Percentiles rank a stretch among this genome's conserved stretches.
Conservation (phyloP, 2,113 vertebrate species). For the Canis aureus region DNA sequence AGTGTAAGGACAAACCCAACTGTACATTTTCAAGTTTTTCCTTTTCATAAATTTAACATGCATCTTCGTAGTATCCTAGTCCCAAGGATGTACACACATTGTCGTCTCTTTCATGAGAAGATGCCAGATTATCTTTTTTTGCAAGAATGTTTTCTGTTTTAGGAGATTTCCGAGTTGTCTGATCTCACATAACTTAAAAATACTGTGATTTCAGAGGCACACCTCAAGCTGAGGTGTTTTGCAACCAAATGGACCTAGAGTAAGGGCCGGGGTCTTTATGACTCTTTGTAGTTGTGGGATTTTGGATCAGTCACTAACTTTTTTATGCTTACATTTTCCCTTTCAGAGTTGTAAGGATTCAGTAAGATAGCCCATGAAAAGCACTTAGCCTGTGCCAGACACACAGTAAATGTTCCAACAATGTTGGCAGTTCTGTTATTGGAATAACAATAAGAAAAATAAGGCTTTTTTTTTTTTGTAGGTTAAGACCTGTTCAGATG, state of each 20-base stretch:
- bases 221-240: background rate
- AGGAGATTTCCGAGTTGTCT: background rate
- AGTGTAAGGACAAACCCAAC: background rate
- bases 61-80: background rate
- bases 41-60: background rate
- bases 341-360: background rate
- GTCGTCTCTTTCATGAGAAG: background rate
- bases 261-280: background rate
- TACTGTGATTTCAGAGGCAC: background rate
- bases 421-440: background rate
- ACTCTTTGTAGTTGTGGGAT: background rate
- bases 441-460: background rate
- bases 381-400: background rate
- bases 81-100: background rate
- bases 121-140: background rate
- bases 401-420: background rate
- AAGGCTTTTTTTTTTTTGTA: background rate
- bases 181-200: background rate
- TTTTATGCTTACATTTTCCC: background rate
- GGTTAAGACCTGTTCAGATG: background rate
- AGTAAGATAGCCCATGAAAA: background rate
- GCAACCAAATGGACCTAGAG: background rate
- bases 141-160: background rate
- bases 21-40: background rate
- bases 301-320: background rate